phyloP scores from a whole-genome alignment of 2,888 invertebrate species.

The Lumbricus terrestris region DNA sequence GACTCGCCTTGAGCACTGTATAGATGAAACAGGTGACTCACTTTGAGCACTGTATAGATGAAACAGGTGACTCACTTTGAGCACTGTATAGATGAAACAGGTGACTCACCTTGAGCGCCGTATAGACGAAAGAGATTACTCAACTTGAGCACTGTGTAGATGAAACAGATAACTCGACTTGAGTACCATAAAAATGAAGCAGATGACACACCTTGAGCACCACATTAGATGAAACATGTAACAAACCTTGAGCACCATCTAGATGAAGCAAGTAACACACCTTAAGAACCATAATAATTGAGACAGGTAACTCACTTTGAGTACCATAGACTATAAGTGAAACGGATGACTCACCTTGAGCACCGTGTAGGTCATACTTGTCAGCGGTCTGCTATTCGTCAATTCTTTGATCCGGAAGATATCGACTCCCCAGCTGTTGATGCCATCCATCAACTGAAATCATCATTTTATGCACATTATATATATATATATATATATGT shows the following conservation, averaged over 20 bases:
- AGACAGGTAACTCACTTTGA: too few relatives aligned
- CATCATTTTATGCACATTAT: background rate
- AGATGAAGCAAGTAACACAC: background rate
- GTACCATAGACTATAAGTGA: constrained; percentile 62
- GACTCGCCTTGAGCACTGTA: too few relatives aligned
- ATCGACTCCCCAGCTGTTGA: constrained; percentile 96
- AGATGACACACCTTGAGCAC: constrained; percentile 21
- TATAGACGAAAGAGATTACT: background rate
- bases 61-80: constrained; percentile 13
- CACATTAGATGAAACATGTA: too few relatives aligned
- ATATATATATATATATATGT: too few relatives aligned
- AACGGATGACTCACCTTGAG: constrained; percentile 67
- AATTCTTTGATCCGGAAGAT: constrained; percentile 92
- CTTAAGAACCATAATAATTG: too few relatives aligned
- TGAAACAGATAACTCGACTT: constrained; percentile 12
- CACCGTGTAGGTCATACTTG: constrained; percentile 89
- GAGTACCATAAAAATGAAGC: too few relatives aligned
- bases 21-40: background rate
- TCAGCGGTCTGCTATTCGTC: constrained; percentile 87
- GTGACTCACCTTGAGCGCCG: too few relatives aligned
- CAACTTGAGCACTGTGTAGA: too few relatives aligned
- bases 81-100: too few relatives aligned
- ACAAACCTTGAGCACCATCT: too few relatives aligned
- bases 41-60: too few relatives aligned
- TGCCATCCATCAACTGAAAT: constrained; percentile 66